phyloP scores from a whole-genome alignment of 2,797 vertebrate genomes.

The Parotocinclus haroldoi region DNA sequence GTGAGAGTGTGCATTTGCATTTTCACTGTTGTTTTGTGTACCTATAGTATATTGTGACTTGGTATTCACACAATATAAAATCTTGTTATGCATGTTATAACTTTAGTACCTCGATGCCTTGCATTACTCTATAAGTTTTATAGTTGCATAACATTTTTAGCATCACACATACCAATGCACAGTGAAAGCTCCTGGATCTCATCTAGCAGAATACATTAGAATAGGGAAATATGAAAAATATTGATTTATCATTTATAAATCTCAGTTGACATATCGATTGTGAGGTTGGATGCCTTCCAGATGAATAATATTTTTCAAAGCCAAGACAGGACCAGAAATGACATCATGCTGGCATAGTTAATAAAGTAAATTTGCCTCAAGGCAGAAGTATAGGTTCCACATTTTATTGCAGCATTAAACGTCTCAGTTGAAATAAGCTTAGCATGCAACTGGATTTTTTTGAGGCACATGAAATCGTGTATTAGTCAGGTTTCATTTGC shows the following conservation, averaged over 20 bases:
- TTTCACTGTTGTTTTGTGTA: too few relatives aligned
- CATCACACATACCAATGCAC: constrained; percentile 57
- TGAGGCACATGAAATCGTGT: too few relatives aligned
- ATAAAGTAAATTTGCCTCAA: constrained; percentile 47
- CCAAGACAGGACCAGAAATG: constrained; percentile 57
- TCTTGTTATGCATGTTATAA: background rate
- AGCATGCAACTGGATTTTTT: too few relatives aligned
- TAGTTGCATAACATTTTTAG: too few relatives aligned
- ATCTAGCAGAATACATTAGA: constrained; percentile 73
- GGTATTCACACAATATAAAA: background rate
- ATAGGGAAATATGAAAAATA: constrained; percentile 79
- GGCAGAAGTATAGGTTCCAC: constrained; percentile 12
- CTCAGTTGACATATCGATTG: constrained; percentile 77
- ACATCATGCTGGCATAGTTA: constrained; percentile 67
- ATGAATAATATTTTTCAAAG: constrained; percentile 62
- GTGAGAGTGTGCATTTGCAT: too few relatives aligned
- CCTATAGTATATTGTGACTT: too few relatives aligned
- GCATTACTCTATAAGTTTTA: background rate
- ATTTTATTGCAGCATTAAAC: background rate
- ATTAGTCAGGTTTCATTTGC: background rate
- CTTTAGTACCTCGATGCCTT: background rate
- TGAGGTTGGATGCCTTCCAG: constrained; percentile 69
- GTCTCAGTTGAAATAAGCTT: background rate
- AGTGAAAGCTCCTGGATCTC: constrained; percentile 52
- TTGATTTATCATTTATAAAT: constrained; percentile 87